Percentiles rank a stretch among this genome's conserved stretches.
Evolutionary conservation across 2,797 vertebrate genomes (phyloP).

Genomic region (Malacoctenus gilli): DNA sequence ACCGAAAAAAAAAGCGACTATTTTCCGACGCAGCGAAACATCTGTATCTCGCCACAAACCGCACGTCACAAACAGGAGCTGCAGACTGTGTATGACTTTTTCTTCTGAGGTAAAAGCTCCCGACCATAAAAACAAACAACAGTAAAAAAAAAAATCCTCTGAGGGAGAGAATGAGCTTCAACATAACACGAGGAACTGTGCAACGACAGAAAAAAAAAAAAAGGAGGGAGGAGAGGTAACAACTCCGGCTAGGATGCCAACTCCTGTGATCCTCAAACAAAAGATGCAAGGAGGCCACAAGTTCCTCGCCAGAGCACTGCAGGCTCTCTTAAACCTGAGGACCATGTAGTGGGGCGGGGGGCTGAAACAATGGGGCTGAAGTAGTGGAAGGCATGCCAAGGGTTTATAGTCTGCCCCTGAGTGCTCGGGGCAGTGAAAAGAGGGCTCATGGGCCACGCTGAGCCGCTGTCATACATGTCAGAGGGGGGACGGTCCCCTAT

Average conservation of each 20-base stretch:
- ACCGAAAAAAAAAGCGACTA: not conserved
- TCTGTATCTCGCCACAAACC: constrained; percentile 16
- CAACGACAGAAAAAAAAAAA: constrained; percentile 3
- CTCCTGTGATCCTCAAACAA: constrained; percentile 62
- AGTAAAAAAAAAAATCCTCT: constrained; percentile 34
- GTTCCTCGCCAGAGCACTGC: constrained; percentile 41
- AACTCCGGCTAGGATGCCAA: constrained; percentile 34
- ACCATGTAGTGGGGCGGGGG: constrained; percentile 54
- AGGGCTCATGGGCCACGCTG: constrained; percentile 50
- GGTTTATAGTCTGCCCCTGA: constrained; percentile 73
- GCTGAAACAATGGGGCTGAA: constrained; percentile 67
- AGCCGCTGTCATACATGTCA: constrained; percentile 56
- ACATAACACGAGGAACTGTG: constrained; percentile 29
- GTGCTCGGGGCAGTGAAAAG: constrained; percentile 60
- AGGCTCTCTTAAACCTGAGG: constrained; percentile 60
- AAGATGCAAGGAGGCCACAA: constrained; percentile 55
- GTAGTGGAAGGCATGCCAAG: constrained; percentile 71
- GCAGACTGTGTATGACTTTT: constrained; percentile 10
- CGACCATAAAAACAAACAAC: constrained; percentile 27
- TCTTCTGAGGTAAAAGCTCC: constrained; percentile 19
- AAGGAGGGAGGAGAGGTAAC: constrained; percentile 37
- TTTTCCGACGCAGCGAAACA: constrained; percentile 10
- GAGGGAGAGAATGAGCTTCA: constrained; percentile 24
- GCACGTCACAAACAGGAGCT: constrained; percentile 13
- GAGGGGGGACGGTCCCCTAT: constrained; percentile 53